phyloP scores from a whole-genome alignment of 2,113 vertebrate genomes.

The Neopipo cinnamomea region DNA sequence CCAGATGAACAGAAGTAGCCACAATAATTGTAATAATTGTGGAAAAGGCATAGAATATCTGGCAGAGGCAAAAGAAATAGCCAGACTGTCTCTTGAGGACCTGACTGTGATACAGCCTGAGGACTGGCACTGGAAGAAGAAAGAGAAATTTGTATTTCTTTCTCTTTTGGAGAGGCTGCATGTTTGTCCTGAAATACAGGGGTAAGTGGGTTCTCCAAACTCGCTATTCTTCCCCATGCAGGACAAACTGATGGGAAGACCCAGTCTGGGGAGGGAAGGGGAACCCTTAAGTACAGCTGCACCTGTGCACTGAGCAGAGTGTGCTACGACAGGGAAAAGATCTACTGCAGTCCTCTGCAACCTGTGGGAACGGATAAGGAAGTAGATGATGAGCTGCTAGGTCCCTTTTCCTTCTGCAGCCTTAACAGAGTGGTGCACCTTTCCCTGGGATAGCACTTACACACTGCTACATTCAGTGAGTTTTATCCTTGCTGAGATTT shows the following conservation, averaged over 20 bases:
- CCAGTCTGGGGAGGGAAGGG: neutral
- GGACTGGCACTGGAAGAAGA: neutral
- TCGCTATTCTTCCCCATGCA: fast-evolving
- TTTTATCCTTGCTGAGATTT: neutral
- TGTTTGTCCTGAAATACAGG: neutral
- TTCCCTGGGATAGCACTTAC: neutral
- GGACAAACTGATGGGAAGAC: neutral
- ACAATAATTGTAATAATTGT: neutral
- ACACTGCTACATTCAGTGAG: neutral
- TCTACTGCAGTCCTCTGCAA: neutral
- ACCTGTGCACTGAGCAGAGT: neutral
- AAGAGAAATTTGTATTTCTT: neutral
- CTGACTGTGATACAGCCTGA: neutral
- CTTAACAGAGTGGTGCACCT: neutral
- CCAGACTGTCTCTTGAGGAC: neutral
- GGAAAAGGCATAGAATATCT: neutral
- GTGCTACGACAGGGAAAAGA: neutral
- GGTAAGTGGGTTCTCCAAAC: neutral
- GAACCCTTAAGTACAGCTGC: neutral
- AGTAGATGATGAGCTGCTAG: neutral
- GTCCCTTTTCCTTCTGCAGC: neutral
- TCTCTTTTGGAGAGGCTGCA: neutral
- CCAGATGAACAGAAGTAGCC: neutral
- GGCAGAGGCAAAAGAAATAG: conserved; percentile 27
- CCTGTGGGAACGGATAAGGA: neutral